These are phyloP conservation scores for Tupiocoris notatus DNA, from an alignment of 2,888 invertebrate species.

Conservation along the genomic window DNA sequence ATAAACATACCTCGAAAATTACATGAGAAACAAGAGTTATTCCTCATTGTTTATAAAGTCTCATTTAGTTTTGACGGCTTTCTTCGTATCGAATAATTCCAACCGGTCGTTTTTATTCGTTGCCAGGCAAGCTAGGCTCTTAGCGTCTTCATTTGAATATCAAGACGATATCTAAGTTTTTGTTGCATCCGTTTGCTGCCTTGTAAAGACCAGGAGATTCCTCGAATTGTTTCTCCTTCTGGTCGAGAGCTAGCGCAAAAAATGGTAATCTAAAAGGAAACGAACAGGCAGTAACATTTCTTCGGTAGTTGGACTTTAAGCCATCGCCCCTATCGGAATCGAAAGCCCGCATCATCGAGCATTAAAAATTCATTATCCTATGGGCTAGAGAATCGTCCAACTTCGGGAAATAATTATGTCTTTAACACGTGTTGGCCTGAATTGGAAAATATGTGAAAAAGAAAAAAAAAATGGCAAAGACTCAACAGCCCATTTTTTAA, in stretches of 20 bases:
- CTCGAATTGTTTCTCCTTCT: conserved; percentile 30
- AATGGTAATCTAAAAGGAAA: not conserved
- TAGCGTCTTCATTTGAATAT: conserved; percentile 41
- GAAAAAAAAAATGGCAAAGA: too few relatives aligned
- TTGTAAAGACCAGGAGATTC: conserved; percentile 20
- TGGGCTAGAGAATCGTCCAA: too few relatives aligned
- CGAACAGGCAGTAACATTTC: not conserved
- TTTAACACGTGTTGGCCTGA: too few relatives aligned
- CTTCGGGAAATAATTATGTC: too few relatives aligned
- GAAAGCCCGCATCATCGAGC: not conserved
- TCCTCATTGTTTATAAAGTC: conserved; percentile 39
- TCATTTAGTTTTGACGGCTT: conserved; percentile 40
- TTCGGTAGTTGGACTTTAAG: not conserved
- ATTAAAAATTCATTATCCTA: too few relatives aligned
- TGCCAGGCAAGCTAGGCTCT: conserved; percentile 1
- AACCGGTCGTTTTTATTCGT: not conserved
- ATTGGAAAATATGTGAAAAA: too few relatives aligned
- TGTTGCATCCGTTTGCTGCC: conserved; percentile 36
- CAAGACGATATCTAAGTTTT: conserved; percentile 38
- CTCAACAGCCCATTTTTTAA: too few relatives aligned
- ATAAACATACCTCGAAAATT: not conserved
- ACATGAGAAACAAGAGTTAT: conserved; percentile 23
- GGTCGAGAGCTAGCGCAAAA: not conserved
- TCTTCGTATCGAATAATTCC: conserved; percentile 25
- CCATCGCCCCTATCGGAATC: not conserved